phyloP scores from a whole-genome alignment of 2,113 vertebrate species.

The Puntigrus tetrazona region DNA sequence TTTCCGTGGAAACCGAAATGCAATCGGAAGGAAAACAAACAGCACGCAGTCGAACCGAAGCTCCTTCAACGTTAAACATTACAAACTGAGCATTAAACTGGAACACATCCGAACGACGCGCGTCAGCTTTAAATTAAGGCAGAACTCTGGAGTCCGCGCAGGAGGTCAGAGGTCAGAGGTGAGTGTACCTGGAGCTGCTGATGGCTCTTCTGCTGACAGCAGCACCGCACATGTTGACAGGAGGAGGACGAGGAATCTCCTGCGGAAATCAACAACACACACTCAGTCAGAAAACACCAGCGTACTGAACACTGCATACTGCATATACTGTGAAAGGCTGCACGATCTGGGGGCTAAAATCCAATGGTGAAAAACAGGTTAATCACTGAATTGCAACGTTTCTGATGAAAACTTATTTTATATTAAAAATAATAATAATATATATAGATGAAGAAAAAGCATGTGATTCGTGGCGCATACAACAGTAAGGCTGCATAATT shows the following conservation, averaged over 20 bases:
- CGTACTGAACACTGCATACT: neutral
- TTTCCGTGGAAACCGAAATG: slow-evolving; percentile 9
- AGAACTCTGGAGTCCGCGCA: neutral
- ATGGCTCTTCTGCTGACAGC: slow-evolving; percentile 78
- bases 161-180: neutral
- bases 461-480: too few relatives aligned
- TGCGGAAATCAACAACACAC: slow-evolving; percentile 62
- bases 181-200: slow-evolving; percentile 71
- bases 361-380: neutral
- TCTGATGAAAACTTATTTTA: too few relatives aligned
- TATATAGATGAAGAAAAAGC: too few relatives aligned
- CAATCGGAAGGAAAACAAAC: neutral
- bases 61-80: neutral
- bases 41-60: neutral
- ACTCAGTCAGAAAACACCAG: neutral
- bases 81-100: neutral
- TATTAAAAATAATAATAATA: too few relatives aligned
- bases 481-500: too few relatives aligned
- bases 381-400: too few relatives aligned
- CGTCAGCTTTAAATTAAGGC: neutral
- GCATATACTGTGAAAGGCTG: neutral
- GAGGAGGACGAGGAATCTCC: slow-evolving; percentile 86
- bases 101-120: neutral
- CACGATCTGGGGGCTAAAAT: neutral
- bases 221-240: slow-evolving; percentile 85